phyloP scores from a whole-genome alignment of 2,888 invertebrate species.

The Lithophane leautieri region DNA sequence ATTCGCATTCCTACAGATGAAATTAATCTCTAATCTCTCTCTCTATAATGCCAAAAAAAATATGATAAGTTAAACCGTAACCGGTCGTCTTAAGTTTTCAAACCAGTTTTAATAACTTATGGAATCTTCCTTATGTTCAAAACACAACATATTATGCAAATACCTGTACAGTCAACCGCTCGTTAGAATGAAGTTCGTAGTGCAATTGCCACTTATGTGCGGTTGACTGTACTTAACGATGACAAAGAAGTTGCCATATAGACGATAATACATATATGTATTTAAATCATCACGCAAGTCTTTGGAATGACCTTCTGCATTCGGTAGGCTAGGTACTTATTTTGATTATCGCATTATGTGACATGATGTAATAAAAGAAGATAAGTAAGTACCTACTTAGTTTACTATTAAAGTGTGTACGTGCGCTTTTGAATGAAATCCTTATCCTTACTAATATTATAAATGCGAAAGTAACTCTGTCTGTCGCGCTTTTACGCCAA shows the following conservation, averaged over 20 bases:
- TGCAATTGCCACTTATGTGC: neutral
- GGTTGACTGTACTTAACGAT: neutral
- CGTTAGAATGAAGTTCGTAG: neutral
- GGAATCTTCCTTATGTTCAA: neutral
- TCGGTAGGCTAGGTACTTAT: neutral
- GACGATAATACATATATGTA: slow-evolving; percentile 21
- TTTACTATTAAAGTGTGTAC: slow-evolving; percentile 4
- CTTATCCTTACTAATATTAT: too few relatives aligned
- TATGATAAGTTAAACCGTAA: neutral
- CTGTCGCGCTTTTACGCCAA: too few relatives aligned
- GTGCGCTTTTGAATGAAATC: neutral
- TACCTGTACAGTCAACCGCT: neutral
- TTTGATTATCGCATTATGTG: neutral
- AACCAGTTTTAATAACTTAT: neutral
- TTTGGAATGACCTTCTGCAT: neutral
- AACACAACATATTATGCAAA: neutral
- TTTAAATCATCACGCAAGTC: neutral
- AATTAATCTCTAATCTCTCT: too few relatives aligned
- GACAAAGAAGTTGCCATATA: neutral
- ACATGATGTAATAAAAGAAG: neutral
- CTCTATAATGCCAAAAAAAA: too few relatives aligned
- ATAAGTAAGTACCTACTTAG: neutral
- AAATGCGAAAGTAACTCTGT: too few relatives aligned
- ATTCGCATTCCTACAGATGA: too few relatives aligned
- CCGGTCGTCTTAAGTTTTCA: neutral